Evolutionary conservation across 2,113 vertebrate genomes (phyloP).

Genomic region (Anguilla rostrata): DNA sequence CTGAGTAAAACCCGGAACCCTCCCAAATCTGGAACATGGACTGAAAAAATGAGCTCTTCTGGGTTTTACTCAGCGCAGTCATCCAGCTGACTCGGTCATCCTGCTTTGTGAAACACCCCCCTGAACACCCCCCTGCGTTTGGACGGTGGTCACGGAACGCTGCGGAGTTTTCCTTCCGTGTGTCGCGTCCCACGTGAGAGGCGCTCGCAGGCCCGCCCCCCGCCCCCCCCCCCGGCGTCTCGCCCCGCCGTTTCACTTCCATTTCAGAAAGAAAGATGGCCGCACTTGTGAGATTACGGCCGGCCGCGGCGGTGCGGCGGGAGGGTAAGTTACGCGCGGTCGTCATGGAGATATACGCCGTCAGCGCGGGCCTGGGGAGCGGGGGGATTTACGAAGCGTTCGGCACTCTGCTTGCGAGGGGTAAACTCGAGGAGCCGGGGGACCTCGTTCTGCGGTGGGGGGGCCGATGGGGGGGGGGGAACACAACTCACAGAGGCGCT

Average conservation of each 20-base stretch:
- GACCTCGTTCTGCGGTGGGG: slow-evolving; percentile 1
- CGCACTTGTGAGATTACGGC: slow-evolving; percentile 19
- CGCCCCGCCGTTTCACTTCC: slow-evolving; percentile 17
- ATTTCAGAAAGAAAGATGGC: slow-evolving; percentile 18
- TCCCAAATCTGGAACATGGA: too few relatives aligned
- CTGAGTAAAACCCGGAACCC: too few relatives aligned
- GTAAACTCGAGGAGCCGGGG: slow-evolving; percentile 22
- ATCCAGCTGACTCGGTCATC: too few relatives aligned
- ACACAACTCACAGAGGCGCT: slow-evolving; percentile 9
- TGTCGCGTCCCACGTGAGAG: not conserved
- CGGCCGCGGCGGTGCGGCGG: slow-evolving; percentile 17
- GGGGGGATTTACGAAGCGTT: slow-evolving; percentile 29
- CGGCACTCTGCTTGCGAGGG: slow-evolving; percentile 29
- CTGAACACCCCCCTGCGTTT: too few relatives aligned
- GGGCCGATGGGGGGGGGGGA: not conserved
- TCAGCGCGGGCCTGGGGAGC: slow-evolving; percentile 5
- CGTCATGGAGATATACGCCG: slow-evolving; percentile 17
- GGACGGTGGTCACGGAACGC: too few relatives aligned
- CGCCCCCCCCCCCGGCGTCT: not conserved
- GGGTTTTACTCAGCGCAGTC: too few relatives aligned
- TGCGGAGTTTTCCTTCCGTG: not conserved
- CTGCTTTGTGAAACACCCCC: too few relatives aligned
- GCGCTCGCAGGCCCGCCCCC: not conserved
- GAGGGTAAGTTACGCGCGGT: slow-evolving; percentile 28
- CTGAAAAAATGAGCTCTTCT: too few relatives aligned